Base-by-base conservation (phyloP, 2,888 invertebrate species). In the Eristalis tenax region DNA sequence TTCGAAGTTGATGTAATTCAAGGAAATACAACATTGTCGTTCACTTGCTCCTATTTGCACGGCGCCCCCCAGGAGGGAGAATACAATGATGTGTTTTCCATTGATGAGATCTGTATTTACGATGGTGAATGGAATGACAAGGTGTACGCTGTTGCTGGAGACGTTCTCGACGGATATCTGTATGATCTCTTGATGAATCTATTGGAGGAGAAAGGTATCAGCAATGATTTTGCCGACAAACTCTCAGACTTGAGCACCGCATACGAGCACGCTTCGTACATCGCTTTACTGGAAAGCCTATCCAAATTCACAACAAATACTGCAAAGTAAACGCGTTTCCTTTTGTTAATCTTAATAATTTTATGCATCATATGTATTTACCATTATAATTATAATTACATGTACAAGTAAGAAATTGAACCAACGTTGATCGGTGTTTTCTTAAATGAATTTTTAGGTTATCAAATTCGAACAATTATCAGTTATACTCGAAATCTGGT, bases 111-210 rank as follows among this genome's bases (percentile, higher is more conserved):
- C 84, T 96, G 98, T 4, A 94, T 99, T 84, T 98, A 96, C 92
- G 95, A 97, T 89, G 98, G 98, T 22, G 97, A 98, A 90, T 97
- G 96, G 95, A 96, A 96, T 83, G 97, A 98, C 88, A 97, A 97
- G 90, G 95, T 96, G 13, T 98, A 98, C 90, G 96, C 97, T 4
- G 98, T 99, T 8, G 97, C 97, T 80, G 99, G 99, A 65, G 98
- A 98, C 92, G 97, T 99, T 83, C 95, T 99, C 75, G 99, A 99
- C 93, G 98, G 98, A 90, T 98, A 98, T 91, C 94, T 99, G 74
- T 99, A 99, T 91, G 99, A 99, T 92, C 94, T 98, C 66, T 94
- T 99, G 89, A 97, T 99, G 96, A 98, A 99, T 91, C 94, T 98
- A 89, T 94, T 99, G 80, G 99, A 99, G 93, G 99, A 99, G 92